Evolutionary conservation across 2,113 vertebrate species (phyloP), one percentile per base, ranked within the genome.

Genomic region (Campylomormyrus numenius): DNA sequence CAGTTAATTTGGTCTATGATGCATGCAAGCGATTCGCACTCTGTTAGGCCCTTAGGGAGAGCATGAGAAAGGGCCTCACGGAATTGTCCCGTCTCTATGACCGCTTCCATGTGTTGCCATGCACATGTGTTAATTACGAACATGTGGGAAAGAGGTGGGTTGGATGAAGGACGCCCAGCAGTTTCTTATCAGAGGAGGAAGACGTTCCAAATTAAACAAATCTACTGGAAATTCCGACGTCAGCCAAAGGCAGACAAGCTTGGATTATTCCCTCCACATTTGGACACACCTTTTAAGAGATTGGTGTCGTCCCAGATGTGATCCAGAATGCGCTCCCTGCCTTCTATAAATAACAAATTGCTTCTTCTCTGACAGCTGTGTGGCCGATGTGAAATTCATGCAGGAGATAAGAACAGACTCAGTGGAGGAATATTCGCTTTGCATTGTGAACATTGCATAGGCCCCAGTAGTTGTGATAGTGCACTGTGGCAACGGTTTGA

Each of bases 261-360:
- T 46, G 52, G 89, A 89, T 85, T 56, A 45, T 45, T 84, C 35
- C 49, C 31, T 21, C 21, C 9, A 21, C 24, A 58, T 42, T 24
- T 39, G 52, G 39, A 89, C 89, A 66, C 80, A 62, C 89, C 77
- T 89, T 62, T 53, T 5, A 24, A 85, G 24, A 85, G 50, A 89
- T 66, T 89, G 77, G 24, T 84, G 24, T 21, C 0, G 10, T 13
- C 27, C 74, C 27, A 77, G 83, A 56, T 48, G 80, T 15, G 52
- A 39, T 62, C 49, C 80, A 89, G 15, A 89, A 89, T 31, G 49
- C 35, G 17, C 52, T 46, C 46, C 5, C 48, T 11, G 24, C 21
- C 88, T 52, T 85, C 24, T 45, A 31, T 24, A 88, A 88, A 87
- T 53, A 49, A 49, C 83, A 35, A 35, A 87, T 53, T 9, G 21